Evolutionary conservation across 1,140 invertebrate genomes (phyloP), one percentile per base, ranked within the genome.

Genomic region (Ylistrum balloti): DNA sequence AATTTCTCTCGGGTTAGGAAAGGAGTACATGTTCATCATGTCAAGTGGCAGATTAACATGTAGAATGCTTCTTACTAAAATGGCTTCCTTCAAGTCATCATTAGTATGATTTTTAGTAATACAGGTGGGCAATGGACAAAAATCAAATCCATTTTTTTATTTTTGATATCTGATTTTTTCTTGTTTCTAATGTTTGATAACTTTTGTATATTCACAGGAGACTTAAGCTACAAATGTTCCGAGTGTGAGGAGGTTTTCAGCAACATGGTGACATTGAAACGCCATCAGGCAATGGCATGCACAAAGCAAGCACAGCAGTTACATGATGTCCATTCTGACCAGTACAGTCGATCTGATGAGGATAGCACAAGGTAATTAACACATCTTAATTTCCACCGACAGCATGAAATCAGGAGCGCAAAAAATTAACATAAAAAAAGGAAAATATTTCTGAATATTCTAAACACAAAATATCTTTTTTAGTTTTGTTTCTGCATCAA

Each of bases 141-240:
- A 38, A 13, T 45, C 17, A 45, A 45, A 13, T 45, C 20, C 20
- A 45, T 45, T 45, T 74, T 74, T 74, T 28, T 3, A 38, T 28
- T 28, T 74, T 74, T 28, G 56, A 17, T 74, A 28, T 28, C 9
- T 74, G 5, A 13, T 38, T 38, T n/a, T 38, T 38, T 38, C 35
- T 38, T 56, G 56, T 74, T 74, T 74, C 56, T 74, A n/a, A 74
- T 74, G 41, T 74, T 74, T 74, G n/a, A 3, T 9, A 28, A n/a
- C 9, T 74, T 56, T 74, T 74, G 56, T 74, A 74, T 74, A 28
- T 74, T 74, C n/a, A 28, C 56, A 74, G 41, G 41, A 45, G 56
- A 74, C 11, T n/a, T 74, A 9, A 28, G n/a, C n/a, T 74, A 74
- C 56, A 74, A 74, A 74, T 74, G 56, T 28, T 74, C 56, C 22